Conservation (phyloP, 2,113 vertebrate genomes). For the Brevimyrus niger region DNA sequence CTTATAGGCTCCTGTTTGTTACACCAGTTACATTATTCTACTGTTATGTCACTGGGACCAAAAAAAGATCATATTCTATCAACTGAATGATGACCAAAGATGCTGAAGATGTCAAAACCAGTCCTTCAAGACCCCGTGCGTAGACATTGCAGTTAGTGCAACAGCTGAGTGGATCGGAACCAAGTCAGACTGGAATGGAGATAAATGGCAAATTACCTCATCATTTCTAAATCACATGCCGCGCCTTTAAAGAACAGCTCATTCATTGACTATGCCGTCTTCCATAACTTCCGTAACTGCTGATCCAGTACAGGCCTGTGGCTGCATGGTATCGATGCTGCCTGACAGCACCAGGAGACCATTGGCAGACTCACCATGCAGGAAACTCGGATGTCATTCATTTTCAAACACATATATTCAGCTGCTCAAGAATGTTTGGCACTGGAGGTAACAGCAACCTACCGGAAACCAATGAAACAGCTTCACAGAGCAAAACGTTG, state of each 20-base stretch:
- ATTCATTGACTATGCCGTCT: not conserved
- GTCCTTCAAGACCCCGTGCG: not conserved
- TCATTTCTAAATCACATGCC: not conserved
- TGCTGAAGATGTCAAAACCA: not conserved
- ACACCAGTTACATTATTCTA: not conserved
- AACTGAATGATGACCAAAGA: not conserved
- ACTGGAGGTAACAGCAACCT: not conserved
- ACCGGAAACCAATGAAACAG: not conserved
- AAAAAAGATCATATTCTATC: not conserved
- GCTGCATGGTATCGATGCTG: not conserved
- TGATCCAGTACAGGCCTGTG: not conserved
- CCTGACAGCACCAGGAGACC: not conserved
- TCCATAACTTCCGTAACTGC: not conserved
- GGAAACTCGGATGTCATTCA: not conserved
- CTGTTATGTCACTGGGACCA: not conserved
- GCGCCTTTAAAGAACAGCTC: not conserved
- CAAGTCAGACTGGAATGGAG: not conserved
- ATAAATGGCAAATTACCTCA: not conserved
- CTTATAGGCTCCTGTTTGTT: not conserved
- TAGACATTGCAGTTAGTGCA: not conserved
- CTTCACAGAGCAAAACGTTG: not conserved
- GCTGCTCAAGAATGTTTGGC: not conserved
- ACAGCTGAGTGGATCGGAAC: not conserved
- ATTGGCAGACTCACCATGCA: not conserved
- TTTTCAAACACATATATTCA: not conserved